Evolutionary conservation across 1,140 invertebrate genomes (phyloP).

Genomic region (Mycetomoellerius zeteki): DNA sequence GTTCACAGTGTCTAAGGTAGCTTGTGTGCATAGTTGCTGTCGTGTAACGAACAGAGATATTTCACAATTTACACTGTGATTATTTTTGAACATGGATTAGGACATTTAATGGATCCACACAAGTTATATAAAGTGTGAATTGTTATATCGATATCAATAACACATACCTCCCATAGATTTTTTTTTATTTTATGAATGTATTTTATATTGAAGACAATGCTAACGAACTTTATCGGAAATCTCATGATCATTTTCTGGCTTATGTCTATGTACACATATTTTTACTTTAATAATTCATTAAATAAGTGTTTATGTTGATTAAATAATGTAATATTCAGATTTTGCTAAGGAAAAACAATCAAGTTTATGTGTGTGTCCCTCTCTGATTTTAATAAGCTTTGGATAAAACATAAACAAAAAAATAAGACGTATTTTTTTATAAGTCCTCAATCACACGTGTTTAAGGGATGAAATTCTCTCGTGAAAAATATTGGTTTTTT

Average conservation of each 20-base stretch:
- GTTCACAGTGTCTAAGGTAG: neutral
- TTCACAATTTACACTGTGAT: neutral
- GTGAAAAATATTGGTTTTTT: no score
- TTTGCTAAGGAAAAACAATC: neutral
- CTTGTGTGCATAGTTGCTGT: neutral
- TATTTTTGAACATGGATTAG: neutral
- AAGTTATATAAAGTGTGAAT: constrained; percentile 1
- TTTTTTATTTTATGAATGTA: constrained; percentile 27
- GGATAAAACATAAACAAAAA: no score
- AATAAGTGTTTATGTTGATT: neutral
- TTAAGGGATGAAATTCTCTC: no score
- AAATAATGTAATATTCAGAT: neutral
- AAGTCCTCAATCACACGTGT: no score
- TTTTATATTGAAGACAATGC: neutral
- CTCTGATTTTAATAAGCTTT: no score
- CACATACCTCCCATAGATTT: neutral
- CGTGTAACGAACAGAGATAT: neutral
- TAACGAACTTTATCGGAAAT: constrained; percentile 49
- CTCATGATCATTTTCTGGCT: constrained; percentile 24
- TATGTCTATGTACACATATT: neutral
- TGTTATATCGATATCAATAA: constrained; percentile 21
- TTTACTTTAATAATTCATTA: constrained; percentile 4
- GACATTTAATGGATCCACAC: no score
- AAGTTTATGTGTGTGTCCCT: no score
- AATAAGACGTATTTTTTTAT: no score